Conservation (phyloP, 2,888 invertebrate genomes). For the Sacculina carcini region DNA sequence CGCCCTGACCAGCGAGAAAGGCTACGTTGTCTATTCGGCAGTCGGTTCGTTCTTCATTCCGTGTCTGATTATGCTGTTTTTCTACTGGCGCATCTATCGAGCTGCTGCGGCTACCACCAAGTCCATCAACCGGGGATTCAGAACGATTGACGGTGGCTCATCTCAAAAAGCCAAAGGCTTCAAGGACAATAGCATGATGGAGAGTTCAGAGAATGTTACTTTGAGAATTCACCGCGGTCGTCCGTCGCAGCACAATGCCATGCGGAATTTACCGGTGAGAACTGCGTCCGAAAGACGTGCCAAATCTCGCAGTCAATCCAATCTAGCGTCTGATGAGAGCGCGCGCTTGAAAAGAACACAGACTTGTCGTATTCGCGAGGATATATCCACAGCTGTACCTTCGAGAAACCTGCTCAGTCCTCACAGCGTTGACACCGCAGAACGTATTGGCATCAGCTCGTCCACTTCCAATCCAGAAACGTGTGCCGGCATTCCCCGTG, state of each 20-base stretch:
- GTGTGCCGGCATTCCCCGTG: too few relatives aligned
- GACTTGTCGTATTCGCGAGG: too few relatives aligned
- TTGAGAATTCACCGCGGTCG: slow-evolving; percentile 62
- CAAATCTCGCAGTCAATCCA: too few relatives aligned
- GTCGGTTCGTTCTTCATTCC: slow-evolving; percentile 95
- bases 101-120: slow-evolving; percentile 78
- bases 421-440: too few relatives aligned
- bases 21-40: slow-evolving; percentile 88
- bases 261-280: slow-evolving; percentile 23
- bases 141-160: slow-evolving; percentile 14
- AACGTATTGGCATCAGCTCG: too few relatives aligned
- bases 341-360: too few relatives aligned
- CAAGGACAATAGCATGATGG: slow-evolving; percentile 41
- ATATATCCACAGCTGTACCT: too few relatives aligned
- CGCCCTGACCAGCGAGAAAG: slow-evolving; percentile 72
- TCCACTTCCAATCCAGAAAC: too few relatives aligned
- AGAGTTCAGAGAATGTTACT: slow-evolving; percentile 69
- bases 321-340: too few relatives aligned
- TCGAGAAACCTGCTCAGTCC: too few relatives aligned
- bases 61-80: slow-evolving; percentile 91
- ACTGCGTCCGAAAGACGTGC: slow-evolving; percentile 23
- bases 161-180: too few relatives aligned
- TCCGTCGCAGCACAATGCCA: slow-evolving; percentile 14
- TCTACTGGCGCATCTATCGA: slow-evolving; percentile 87
- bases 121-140: slow-evolving; percentile 46